Percentiles rank a stretch among this genome's conserved stretches.
phyloP scores from a whole-genome alignment of 1,140 invertebrate genomes.

The Araneus ventricosus region DNA sequence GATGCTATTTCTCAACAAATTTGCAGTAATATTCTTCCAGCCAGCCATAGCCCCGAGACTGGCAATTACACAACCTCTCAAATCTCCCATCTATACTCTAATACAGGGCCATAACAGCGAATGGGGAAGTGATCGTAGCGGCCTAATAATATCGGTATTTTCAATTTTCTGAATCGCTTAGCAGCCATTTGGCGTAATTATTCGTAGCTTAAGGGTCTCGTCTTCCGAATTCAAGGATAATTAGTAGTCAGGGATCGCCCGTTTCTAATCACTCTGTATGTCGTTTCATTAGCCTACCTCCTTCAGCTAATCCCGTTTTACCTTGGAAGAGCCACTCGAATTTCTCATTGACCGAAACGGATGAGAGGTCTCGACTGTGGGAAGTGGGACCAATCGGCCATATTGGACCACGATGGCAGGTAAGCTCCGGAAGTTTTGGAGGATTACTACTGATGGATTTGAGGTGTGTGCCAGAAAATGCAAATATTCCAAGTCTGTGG shows the following conservation, averaged over 20 bases:
- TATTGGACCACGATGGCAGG: not conserved
- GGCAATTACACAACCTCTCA: not conserved
- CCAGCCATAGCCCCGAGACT: not conserved
- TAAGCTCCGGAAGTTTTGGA: not conserved
- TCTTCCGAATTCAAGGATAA: constrained; percentile 48
- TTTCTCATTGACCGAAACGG: constrained; percentile 16
- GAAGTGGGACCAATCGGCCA: not conserved
- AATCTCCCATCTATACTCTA: not conserved
- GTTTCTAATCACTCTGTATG: constrained; percentile 10
- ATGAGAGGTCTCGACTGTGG: not conserved
- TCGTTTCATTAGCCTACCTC: constrained; percentile 10
- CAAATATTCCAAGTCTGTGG: not conserved
- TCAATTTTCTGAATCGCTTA: constrained; percentile 52
- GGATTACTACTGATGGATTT: not conserved
- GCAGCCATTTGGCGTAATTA: constrained; percentile 45
- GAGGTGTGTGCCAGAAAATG: not conserved
- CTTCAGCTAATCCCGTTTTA: not conserved
- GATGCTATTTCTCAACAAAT: no score
- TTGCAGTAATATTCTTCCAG: not conserved
- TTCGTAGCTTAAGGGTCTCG: constrained; percentile 44
- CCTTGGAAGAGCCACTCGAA: not conserved
- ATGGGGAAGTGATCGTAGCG: not conserved
- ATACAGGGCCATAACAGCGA: not conserved
- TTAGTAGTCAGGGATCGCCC: not conserved
- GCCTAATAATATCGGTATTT: constrained; percentile 14